phyloP scores from a whole-genome alignment of 2,113 vertebrate genomes.

The Phalacrocorax aristotelis region DNA sequence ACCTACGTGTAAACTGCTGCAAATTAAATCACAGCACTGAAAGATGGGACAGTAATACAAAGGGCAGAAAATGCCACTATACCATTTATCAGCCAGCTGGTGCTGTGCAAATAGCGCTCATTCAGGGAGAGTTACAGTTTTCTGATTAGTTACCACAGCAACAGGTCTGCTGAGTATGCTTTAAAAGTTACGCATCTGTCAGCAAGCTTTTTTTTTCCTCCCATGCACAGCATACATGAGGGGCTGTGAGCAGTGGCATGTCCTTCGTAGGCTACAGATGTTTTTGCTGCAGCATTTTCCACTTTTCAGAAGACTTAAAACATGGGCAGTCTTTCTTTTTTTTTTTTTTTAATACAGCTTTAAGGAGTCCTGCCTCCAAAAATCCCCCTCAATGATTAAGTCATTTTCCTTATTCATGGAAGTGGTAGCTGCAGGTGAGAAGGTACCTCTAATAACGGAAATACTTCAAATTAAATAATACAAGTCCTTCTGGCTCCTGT shows the following conservation, averaged over 20 bases:
- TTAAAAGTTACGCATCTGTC: constrained; percentile 16
- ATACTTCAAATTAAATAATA: background rate
- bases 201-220: background rate
- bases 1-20: background rate
- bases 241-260: background rate
- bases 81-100: constrained; percentile 40
- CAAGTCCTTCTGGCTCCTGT: background rate
- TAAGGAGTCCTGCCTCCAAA: background rate
- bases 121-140: background rate
- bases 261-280: background rate
- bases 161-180: constrained; percentile 48
- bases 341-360: background rate
- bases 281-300: background rate
- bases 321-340: background rate
- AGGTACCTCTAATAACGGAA: background rate
- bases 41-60: background rate
- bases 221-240: background rate
- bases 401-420: background rate
- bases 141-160: constrained; percentile 62
- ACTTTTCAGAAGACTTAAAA: background rate
- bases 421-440: background rate
- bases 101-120: background rate
- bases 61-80: background rate
- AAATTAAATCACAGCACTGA: background rate
- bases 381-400: background rate